phyloP scores from a whole-genome alignment of 2,888 invertebrate species.

The Platerodrilus igneus region DNA sequence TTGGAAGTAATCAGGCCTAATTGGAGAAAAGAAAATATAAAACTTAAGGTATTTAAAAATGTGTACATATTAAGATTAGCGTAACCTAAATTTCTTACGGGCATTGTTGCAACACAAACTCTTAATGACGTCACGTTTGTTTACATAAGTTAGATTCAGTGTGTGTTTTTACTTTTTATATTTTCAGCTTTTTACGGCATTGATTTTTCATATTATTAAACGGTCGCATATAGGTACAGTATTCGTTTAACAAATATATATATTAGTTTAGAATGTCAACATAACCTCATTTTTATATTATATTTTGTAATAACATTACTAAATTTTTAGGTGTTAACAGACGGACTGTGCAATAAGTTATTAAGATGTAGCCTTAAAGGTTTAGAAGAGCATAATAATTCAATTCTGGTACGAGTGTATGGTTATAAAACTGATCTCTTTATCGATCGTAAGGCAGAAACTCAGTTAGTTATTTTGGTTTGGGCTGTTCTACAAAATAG shows the following conservation, averaged over 20 bases:
- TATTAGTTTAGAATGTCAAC: not conserved
- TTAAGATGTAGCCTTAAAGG: conserved; percentile 61
- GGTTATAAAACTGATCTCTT: conserved; percentile 90
- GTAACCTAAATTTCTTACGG: too few species aligned
- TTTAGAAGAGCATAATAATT: conserved; percentile 54
- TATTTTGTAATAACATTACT: conserved; percentile 12
- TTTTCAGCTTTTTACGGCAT: too few species aligned
- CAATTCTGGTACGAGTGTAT: conserved; percentile 83
- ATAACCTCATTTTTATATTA: not conserved
- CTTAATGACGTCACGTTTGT: too few species aligned
- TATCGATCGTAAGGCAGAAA: conserved; percentile 84
- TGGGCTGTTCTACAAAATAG: too few species aligned
- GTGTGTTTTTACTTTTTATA: too few species aligned
- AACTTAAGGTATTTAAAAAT: conserved; percentile 67
- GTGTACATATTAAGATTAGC: too few species aligned
- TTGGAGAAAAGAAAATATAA: conserved; percentile 62
- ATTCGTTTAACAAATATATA: not conserved
- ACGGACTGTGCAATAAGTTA: conserved; percentile 91
- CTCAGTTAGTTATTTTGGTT: conserved; percentile 59
- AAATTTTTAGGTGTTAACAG: conserved; percentile 72
- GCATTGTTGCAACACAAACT: too few species aligned
- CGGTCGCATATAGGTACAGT: conserved; percentile 1
- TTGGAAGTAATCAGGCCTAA: conserved; percentile 64
- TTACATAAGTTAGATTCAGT: too few species aligned
- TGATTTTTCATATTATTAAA: too few species aligned